These are phyloP conservation scores for Oncorhynchus kisutch DNA, from an alignment of 2,113 vertebrate species.

Conservation along the genomic window DNA sequence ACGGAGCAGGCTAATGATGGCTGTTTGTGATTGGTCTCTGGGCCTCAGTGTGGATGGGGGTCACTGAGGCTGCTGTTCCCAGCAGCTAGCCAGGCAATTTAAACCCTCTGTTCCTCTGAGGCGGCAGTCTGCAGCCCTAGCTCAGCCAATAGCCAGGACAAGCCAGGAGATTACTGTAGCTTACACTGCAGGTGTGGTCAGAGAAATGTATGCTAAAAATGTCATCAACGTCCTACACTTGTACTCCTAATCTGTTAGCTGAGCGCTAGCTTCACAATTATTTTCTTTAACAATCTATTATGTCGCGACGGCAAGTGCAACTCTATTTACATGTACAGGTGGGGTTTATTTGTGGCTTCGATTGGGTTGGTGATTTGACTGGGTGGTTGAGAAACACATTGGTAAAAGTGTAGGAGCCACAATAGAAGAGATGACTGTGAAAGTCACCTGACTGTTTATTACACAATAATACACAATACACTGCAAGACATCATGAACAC, in stretches of 20 bases:
- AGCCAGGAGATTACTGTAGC: constrained; percentile 49
- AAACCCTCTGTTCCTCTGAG: background rate
- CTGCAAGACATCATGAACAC: no score
- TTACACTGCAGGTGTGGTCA: constrained; percentile 49
- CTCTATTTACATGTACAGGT: constrained; percentile 36
- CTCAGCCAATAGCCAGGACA: constrained; percentile 33
- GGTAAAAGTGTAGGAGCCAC: background rate
- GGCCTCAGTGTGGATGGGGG: background rate
- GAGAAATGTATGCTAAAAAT: constrained; percentile 55
- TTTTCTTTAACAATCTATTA: background rate
- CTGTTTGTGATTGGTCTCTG: background rate
- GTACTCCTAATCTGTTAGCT: constrained; percentile 57
- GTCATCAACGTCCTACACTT: constrained; percentile 55
- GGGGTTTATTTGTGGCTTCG: constrained; percentile 1
- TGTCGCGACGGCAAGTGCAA: constrained; percentile 11
- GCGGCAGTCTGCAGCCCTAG: background rate
- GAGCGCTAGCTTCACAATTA: constrained; percentile 36
- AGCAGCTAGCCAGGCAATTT: background rate
- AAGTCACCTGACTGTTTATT: no score
- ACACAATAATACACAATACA: no score
- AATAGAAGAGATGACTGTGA: no score
- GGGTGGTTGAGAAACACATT: background rate
- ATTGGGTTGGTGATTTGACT: constrained; percentile 1
- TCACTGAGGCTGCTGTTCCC: background rate
- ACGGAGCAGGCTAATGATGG: background rate